Conservation (phyloP, 2,797 vertebrate genomes). For the Pipistrellus pygmaeus region DNA sequence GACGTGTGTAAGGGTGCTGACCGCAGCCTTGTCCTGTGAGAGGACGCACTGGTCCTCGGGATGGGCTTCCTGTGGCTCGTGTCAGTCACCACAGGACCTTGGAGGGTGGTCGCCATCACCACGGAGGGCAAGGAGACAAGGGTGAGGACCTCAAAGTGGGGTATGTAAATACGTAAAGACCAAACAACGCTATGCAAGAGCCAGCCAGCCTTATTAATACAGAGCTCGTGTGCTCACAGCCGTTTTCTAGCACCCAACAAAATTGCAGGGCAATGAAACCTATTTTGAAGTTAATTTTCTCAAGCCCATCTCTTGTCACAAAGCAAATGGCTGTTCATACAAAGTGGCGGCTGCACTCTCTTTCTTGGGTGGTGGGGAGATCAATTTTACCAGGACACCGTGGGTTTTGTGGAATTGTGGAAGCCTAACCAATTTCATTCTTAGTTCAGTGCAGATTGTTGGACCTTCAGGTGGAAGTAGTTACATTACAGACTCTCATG, state of each 20-base stretch:
- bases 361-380: slow-evolving; percentile 97
- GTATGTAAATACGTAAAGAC: slow-evolving; percentile 91
- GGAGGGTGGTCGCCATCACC: neutral
- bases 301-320: slow-evolving; percentile 92
- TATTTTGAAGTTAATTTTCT: slow-evolving; percentile 95
- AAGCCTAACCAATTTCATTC: slow-evolving; percentile 95
- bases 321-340: slow-evolving; percentile 95
- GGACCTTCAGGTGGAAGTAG: slow-evolving; percentile 94
- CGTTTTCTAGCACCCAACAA: slow-evolving; percentile 93
- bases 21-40: neutral
- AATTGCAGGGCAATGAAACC: slow-evolving; percentile 92
- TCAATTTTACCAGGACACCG: slow-evolving; percentile 96
- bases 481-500: slow-evolving; percentile 97
- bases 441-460: slow-evolving; percentile 97
- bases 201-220: slow-evolving; percentile 91
- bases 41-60: neutral
- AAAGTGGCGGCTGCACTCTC: slow-evolving; percentile 95
- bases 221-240: slow-evolving; percentile 87
- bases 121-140: slow-evolving; percentile 65
- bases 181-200: slow-evolving; percentile 93
- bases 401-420: slow-evolving; percentile 97
- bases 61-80: slow-evolving; percentile 81
- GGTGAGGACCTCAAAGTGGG: slow-evolving; percentile 90
- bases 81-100: neutral
- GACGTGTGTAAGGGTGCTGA: neutral